A percentile compares a stretch with the other conserved stretches of the same genome.
These are phyloP conservation scores for Andrena bicolor DNA, from an alignment of 2,888 invertebrate species.

Conservation along the genomic window DNA sequence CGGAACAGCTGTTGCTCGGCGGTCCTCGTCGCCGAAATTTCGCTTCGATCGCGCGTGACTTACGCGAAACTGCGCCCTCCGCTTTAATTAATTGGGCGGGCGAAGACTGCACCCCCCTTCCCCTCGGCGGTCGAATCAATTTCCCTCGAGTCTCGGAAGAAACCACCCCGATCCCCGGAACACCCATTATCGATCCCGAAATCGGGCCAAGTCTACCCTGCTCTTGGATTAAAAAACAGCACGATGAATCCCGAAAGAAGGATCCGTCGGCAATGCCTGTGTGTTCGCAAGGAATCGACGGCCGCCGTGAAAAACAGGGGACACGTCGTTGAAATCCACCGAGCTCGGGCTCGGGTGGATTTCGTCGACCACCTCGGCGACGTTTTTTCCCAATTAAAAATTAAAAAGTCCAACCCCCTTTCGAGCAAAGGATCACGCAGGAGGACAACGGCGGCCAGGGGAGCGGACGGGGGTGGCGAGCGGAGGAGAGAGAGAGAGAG, in stretches of 20 bases:
- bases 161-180: not conserved
- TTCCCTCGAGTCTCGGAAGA: conserved; percentile 3
- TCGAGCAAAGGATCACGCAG: conserved; percentile 70
- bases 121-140: not conserved
- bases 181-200: not conserved
- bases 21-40: conserved; percentile 49
- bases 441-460: conserved; percentile 19
- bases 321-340: conserved; percentile 59
- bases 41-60: conserved; percentile 51
- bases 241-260: too few relatives aligned
- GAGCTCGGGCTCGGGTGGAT: conserved; percentile 52
- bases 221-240: too few relatives aligned
- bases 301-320: conserved; percentile 12
- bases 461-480: conserved; percentile 36
- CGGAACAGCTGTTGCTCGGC: conserved; percentile 71
- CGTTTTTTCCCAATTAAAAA: conserved; percentile 84
- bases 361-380: conserved; percentile 73
- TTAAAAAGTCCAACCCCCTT: conserved; percentile 80
- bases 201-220: not conserved
- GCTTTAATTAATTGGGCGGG: conserved; percentile 44
- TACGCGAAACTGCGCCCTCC: conserved; percentile 13
- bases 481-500: conserved; percentile 44
- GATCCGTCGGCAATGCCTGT: not conserved
- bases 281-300: conserved; percentile 35
- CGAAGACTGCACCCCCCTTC: not conserved